A percentile compares a stretch with the other conserved stretches of the same genome.
Conservation (phyloP, 2,113 vertebrate genomes). For the Rissa tridactyla region DNA sequence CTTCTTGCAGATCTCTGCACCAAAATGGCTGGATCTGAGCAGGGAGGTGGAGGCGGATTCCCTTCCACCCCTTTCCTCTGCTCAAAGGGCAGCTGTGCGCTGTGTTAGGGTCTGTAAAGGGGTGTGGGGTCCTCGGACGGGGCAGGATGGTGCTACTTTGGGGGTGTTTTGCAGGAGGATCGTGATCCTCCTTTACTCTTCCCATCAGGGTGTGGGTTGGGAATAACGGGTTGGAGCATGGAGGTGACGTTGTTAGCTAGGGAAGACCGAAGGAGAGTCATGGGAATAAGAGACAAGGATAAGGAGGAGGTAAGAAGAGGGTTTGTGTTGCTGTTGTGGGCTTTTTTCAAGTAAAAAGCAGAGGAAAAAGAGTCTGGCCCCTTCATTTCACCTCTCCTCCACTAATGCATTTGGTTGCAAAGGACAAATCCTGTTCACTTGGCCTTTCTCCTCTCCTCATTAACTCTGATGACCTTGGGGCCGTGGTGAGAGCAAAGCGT, state of each 20-base stretch:
- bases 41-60: background rate
- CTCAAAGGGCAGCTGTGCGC: background rate
- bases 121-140: background rate
- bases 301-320: background rate
- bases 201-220: background rate
- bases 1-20: slow-evolving; percentile 70
- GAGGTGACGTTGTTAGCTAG: background rate
- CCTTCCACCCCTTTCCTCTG: background rate
- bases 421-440: slow-evolving; percentile 43
- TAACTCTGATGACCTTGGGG: slow-evolving; percentile 52
- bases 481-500: slow-evolving; percentile 18
- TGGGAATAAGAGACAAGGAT: background rate
- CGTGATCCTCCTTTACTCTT: background rate
- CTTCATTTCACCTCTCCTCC: slow-evolving; percentile 37
- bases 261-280: background rate
- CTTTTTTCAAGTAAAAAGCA: background rate
- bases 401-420: background rate
- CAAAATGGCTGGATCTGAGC: slow-evolving; percentile 49
- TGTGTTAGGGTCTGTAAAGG: background rate
- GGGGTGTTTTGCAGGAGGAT: background rate
- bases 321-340: background rate
- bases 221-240: background rate
- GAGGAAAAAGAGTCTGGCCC: background rate
- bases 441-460: slow-evolving; percentile 61
- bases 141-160: background rate